Base-by-base conservation (phyloP, 2,113 vertebrate species). In the Notothenia coriiceps region DNA sequence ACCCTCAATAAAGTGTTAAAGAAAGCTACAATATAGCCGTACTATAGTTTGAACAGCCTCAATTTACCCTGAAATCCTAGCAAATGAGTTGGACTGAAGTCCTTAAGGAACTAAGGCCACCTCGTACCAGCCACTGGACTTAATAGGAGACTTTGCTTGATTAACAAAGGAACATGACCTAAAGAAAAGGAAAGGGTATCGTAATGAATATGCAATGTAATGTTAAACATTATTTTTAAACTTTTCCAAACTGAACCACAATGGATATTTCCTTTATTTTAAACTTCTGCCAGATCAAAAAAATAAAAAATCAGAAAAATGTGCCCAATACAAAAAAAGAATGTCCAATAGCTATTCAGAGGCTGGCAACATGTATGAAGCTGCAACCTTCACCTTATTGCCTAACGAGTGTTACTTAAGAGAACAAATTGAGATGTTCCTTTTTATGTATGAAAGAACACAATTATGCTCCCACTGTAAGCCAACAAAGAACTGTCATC, bases 401-500 rank as follows among this genome's bases (percentile, higher is more conserved):
- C 47, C 57, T 43, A 55, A 59, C 47, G 49, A 35, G 18, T 75
- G 52, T 77, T 72, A 75, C 40, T 84, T 68, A 54, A 80, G 68
- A 88, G 85, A 61, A 77, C 82, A 86, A 86, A 89, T 74, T 87
- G 56, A 89, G 86, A 93, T 86, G 87, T 90, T 82, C 67, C 70
- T 86, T 91, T 88, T 87, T 84, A 68, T 49, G 70, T 83, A 64
- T 80, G 77, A 91, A 93, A 92, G 77, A 86, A 84, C 72, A 83
- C 86, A 92, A 92, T 94, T 95, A 93, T 88, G 82, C 78, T 76
- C 79, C 84, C 71, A 85, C 85, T 90, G 90, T 93, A 87, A 82
- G 82, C 76, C 84, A 88, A 93, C 92, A 94, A 93, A 90, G 83
- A 86, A 80, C 89, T 86, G 90, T 86, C 91, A 89, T 91, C 88